Evolutionary conservation across 2,888 invertebrate species (phyloP).

Genomic region (Ramazzottius varieornatus): DNA sequence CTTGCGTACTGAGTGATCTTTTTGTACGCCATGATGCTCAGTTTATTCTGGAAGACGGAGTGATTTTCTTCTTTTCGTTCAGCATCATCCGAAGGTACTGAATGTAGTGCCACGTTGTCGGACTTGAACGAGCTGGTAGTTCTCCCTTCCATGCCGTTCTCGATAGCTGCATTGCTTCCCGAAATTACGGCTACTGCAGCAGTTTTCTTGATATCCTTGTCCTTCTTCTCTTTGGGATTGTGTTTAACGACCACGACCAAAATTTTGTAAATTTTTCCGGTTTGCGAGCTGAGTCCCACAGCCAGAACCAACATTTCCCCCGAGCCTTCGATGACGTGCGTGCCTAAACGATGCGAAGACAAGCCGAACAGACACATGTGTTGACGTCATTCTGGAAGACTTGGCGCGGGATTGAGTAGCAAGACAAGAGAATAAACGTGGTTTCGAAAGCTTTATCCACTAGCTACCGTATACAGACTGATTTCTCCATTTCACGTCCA

Average conservation of each 20-base stretch:
- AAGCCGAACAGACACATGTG: no score
- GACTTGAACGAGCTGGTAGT: no score
- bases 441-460: no score
- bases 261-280: conserved; percentile 93
- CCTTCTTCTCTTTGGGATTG: conserved; percentile 25
- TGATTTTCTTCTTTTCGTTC: conserved; percentile 44
- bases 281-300: conserved; percentile 91
- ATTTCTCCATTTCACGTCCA: no score
- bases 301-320: conserved; percentile 95
- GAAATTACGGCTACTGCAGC: neutral
- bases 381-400: no score
- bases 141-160: neutral
- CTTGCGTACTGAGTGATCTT: no score
- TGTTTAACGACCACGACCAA: conserved; percentile 61
- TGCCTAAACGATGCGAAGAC: conserved; percentile 33
- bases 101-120: neutral
- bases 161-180: neutral
- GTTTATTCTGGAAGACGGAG: conserved; percentile 89
- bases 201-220: neutral
- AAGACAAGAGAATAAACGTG: neutral
- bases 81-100: conserved; percentile 9
- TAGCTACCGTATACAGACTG: no score
- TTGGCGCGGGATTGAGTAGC: neutral
- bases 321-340: conserved; percentile 98
- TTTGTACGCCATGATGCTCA: conserved; percentile 92